A percentile compares a stretch with the other conserved stretches of the same genome.
phyloP scores from a whole-genome alignment of 1,140 invertebrate genomes.

The Drosophila guanche region DNA sequence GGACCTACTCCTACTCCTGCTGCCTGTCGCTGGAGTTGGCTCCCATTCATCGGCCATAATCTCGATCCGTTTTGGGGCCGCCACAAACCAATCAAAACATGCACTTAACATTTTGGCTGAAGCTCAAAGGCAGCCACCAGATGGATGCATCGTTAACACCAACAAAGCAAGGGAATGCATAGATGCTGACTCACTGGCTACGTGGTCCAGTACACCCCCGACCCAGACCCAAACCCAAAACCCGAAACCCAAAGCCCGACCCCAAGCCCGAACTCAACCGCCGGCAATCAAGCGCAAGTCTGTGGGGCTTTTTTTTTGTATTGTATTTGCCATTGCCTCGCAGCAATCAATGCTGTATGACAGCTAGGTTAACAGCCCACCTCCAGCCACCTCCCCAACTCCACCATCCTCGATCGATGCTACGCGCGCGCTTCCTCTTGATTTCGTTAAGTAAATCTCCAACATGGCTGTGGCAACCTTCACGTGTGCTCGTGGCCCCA shows the following conservation, averaged over 20 bases:
- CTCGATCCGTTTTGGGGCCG: conserved; percentile 56
- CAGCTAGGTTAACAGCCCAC: conserved; percentile 76
- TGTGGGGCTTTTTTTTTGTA: conserved; percentile 44
- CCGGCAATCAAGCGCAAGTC: conserved; percentile 64
- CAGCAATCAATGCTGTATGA: conserved; percentile 80
- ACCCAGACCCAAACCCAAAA: conserved; percentile 6
- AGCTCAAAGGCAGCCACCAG: conserved; percentile 20
- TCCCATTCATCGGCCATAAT: conserved; percentile 58
- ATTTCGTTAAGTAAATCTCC: conserved; percentile 81
- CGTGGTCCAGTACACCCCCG: conserved; percentile 52
- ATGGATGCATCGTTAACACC: conserved; percentile 55
- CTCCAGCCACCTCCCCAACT: background rate
- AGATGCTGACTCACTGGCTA: conserved; percentile 62
- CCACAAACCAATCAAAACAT: conserved; percentile 78
- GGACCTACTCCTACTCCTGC: background rate
- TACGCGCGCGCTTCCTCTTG: conserved; percentile 80
- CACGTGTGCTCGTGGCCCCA: conserved; percentile 54
- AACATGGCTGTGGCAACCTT: conserved; percentile 70
- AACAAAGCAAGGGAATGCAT: conserved; percentile 21
- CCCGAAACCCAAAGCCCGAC: background rate
- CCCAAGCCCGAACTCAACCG: background rate
- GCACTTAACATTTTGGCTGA: conserved; percentile 72
- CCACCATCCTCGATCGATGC: conserved; percentile 45
- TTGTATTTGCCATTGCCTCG: conserved; percentile 60
- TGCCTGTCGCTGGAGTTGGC: conserved; percentile 12